Evolutionary conservation across 1,140 invertebrate genomes (phyloP), one percentile per base, ranked within the genome.

Genomic region (Drosophila saltans): DNA sequence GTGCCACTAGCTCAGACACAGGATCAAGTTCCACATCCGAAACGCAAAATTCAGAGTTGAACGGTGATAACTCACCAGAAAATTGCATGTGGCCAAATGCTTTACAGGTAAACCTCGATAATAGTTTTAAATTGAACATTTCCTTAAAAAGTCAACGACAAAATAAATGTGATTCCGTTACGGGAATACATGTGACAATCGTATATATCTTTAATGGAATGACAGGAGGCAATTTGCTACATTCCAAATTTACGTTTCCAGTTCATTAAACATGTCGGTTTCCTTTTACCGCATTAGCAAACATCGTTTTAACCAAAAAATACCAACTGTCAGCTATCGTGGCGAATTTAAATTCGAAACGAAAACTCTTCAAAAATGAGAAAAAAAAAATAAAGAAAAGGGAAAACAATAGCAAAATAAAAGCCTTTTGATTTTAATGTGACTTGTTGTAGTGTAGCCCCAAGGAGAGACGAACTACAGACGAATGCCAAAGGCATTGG

Each of bases 61-160:
- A 69, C 39, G 67, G 62, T 28, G 78, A 90, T 16, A 74, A 73
- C n/a, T 64, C 70, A 24, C 58, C 79, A 0, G 91, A 92, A 60
- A 92, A 76, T 61, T 92, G 91, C 63, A 92, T 92, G 89, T 92
- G 91, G 91, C 91, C 91, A 48, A 92, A 92, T 78, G 91, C 91
- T 11, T 70, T 92, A 26, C 91, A 92, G 91, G 91, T 92, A 56
- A 72, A 72, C 40, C 3, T 39, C 52, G 3, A 57, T 30, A 57
- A 28, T 24, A 48, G 45, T 48, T 48, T 48, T 16, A 57, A 66
- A 39, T 41, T 36, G 26, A 43, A 56, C 16, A 48, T 48, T 16
- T 48, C 16, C 16, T 52, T 52, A 26, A 52, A 52, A 52, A 52
- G 45, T 48, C 21, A 52, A 52, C 21, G 21, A 52, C 11, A 30